A percentile compares a stretch with the other conserved stretches of the same genome.
phyloP scores from a whole-genome alignment of 2,888 invertebrate genomes.

The Ophion slaviceki region DNA sequence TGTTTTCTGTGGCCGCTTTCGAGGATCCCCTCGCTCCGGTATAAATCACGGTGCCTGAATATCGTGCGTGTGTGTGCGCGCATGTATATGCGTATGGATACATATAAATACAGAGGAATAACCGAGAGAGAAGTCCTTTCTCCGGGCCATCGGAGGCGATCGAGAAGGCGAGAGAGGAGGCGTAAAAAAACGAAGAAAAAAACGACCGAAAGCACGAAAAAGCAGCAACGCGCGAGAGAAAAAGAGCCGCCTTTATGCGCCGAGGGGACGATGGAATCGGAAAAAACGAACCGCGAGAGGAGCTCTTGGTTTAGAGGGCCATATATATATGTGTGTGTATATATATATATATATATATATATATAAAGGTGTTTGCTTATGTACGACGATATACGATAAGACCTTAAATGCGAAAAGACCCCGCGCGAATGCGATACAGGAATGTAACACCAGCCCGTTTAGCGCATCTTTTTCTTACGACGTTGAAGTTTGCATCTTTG shows the following conservation, averaged over 20 bases:
- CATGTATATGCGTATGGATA: conserved; percentile 26
- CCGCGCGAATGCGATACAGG: background rate
- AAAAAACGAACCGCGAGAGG: conserved; percentile 13
- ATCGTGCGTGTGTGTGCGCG: background rate
- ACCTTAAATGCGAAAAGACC: background rate
- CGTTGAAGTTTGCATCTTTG: background rate
- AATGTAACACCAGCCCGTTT: background rate
- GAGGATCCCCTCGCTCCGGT: conserved; percentile 59
- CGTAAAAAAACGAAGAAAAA: conserved; percentile 8
- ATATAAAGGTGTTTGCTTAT: conserved; percentile 39
- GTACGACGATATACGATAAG: background rate
- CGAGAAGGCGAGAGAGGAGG: conserved; percentile 45
- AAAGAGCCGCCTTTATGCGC: conserved; percentile 9
- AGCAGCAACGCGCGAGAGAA: conserved; percentile 22
- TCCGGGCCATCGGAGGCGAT: conserved; percentile 26
- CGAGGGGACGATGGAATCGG: conserved; percentile 35
- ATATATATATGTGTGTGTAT: conserved; percentile 1
- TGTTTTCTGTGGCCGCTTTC: conserved; percentile 57
- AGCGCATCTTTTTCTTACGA: background rate
- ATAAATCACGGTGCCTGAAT: conserved; percentile 64
- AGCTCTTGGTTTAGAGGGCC: background rate
- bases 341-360: conserved; percentile 15
- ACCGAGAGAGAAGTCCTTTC: conserved; percentile 44
- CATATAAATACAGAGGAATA: conserved; percentile 17
- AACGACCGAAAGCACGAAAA: conserved; percentile 24